Evolutionary conservation across 2,888 invertebrate species (phyloP).

Genomic region (Drosophila picticornis): DNA sequence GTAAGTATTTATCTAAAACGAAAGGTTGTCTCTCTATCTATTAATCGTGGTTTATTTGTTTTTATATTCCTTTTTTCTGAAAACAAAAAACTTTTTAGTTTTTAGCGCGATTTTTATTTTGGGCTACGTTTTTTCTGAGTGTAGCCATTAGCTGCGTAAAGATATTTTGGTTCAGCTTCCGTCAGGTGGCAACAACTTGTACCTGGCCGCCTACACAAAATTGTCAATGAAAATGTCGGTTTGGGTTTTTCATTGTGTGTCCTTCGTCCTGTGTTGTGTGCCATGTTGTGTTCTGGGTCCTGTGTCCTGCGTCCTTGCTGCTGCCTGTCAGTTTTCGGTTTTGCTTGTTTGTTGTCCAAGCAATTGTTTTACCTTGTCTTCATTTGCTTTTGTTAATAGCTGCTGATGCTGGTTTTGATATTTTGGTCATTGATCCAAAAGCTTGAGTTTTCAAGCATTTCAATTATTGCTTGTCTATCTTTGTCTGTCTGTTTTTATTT

Average conservation of each 20-base stretch:
- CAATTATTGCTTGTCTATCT: conserved; percentile 9
- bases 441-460: conserved; percentile 18
- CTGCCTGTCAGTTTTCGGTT: conserved; percentile 29
- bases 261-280: no score
- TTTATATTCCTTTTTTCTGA: neutral
- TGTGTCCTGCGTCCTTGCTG: conserved; percentile 7
- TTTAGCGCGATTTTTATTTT: neutral
- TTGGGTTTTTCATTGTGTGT: neutral
- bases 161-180: conserved; percentile 30
- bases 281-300: conserved; percentile 4
- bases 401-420: conserved; percentile 20
- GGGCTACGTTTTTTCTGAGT: neutral
- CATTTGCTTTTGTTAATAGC: conserved; percentile 36
- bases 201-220: conserved; percentile 25
- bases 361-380: conserved; percentile 59
- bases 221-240: conserved; percentile 46
- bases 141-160: conserved; percentile 3
- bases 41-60: neutral
- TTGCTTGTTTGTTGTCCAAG: conserved; percentile 26
- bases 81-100: neutral
- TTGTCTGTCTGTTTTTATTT: neutral
- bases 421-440: conserved; percentile 52
- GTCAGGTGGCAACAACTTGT: conserved; percentile 47
- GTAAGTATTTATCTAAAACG: no score
- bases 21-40: neutral